Conservation (phyloP, 1,140 invertebrate species). For the Kradibia gibbosae region DNA sequence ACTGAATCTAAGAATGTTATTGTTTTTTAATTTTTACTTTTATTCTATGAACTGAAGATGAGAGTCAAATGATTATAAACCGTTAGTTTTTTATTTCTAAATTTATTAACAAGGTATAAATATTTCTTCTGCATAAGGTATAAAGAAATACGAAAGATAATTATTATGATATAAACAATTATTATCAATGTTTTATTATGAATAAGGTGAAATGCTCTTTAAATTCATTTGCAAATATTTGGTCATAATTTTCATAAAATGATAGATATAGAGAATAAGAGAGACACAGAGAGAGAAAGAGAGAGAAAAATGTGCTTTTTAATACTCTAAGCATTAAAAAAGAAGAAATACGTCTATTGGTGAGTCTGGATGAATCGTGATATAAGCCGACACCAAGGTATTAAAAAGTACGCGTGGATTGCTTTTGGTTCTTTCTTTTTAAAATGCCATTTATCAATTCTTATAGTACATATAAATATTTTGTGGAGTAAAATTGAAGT, state of each 20-base stretch:
- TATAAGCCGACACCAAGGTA: conserved; percentile 27
- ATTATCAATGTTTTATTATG: not conserved
- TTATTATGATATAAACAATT: not conserved
- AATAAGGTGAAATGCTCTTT: not conserved
- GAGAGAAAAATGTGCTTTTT: conserved; percentile 27
- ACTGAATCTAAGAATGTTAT: no score
- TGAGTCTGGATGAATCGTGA: conserved; percentile 35
- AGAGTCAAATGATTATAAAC: no score
- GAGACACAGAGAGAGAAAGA: conserved; percentile 20
- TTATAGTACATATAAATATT: no score
- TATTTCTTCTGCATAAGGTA: no score
- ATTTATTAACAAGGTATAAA: no score
- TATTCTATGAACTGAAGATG: no score
- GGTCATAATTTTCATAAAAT: conserved; percentile 25
- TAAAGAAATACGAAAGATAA: conserved; percentile 1
- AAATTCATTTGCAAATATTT: conserved; percentile 21
- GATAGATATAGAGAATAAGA: not conserved
- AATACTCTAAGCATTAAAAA: conserved; percentile 39
- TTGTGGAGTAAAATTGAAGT: conserved; percentile 4
- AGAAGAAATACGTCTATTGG: conserved; percentile 10
- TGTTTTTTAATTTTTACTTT: no score
- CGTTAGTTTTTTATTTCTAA: no score
- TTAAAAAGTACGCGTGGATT: conserved; percentile 37
- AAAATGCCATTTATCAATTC: conserved; percentile 13
- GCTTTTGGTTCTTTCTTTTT: conserved; percentile 32